Evolutionary conservation across 2,888 invertebrate genomes (phyloP), one percentile per base, ranked within the genome.

Genomic region (Phlogophora meticulosa): DNA sequence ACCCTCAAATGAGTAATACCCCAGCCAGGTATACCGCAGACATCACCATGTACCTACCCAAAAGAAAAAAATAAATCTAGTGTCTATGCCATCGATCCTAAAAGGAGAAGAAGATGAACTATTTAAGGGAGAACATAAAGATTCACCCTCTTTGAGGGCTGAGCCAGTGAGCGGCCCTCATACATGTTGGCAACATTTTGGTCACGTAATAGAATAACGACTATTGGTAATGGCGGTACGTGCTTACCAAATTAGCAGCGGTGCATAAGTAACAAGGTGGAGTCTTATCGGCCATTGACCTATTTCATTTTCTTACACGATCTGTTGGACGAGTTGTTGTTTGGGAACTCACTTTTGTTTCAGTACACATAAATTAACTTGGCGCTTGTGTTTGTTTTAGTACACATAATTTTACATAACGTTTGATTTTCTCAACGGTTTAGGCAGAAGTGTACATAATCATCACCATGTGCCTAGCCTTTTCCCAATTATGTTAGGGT

Each of bases 141-240:
- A 48, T 22, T 11, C 46, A 11, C 28, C 46, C 66, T 42, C 52
- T 24, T 36, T 1, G 17, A 52, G 40, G 51, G 52, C 51, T 66
- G 20, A 65, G 38, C 40, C 66, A 34, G 43, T 46, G 45, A 61
- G 73, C 38, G 28, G 63, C 38, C 15, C 45, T 38, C 56, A 62
- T 60, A 52, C 48, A 66, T 53, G 58, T 59, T 42, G 49, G 15
- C 52, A 62, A 43, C 22, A 76, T 67, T 64, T 64, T 53, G 75
- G 81, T 75, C 79, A 79, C 79, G 79, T 79, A 79, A 48, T 42
- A 51, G 36, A 75, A 61, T 79, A 79, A 79, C 82, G 79, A 81
- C 71, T 65, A 75, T 75, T 58, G 64, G 57, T 72, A 71, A 81
- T 51, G 71, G 62, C 1, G 11, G 48, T 46, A 71, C 82, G 79